Evolutionary conservation across 2,888 invertebrate species (phyloP), one percentile per base, ranked within the genome.

Genomic region (Drosophila hamatofila): DNA sequence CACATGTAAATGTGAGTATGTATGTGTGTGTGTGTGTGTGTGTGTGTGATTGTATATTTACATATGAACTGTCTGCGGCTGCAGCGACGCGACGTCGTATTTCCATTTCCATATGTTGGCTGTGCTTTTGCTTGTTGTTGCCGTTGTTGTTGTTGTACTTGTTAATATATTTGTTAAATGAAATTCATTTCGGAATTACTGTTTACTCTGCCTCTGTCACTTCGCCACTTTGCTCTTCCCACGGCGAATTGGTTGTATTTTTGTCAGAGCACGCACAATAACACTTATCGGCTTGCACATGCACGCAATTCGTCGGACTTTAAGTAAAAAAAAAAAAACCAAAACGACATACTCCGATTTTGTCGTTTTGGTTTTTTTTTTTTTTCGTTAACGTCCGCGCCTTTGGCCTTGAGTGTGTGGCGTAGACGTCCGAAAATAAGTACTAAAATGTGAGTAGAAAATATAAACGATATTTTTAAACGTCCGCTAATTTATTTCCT

Each of bases 121-220:
- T 80, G 81, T 83, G 81, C 83, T 83, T 78, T 78, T 85, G 74
- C 33, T 54, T 67, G 46, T 25, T 52, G 25, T 62, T 71, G 51
- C 51, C 61, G 44, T 57, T 61, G 30, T 69, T 72, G 58, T 69
- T 79, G 75, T 74, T 80, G 85, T 78, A 83, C 84, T 89, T 89
- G 90, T 88, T 90, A 89, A 90, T 90, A 84, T 85, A 84, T 90
- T 90, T 90, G 90, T 89, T 86, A 90, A 90, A 89, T 85, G 86
- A 88, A 90, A 90, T 89, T 90, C 84, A 89, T 86, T 80, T 89
- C 76, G 75, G 80, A 80, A 86, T 86, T 85, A 80, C 88, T 84
- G 82, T 82, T 83, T 86, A 80, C 74, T 77, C 52, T 37, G 11
- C 49, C 49, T 21, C 21, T 42, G 6, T 18, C 18, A 11, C 37